Conservation (phyloP, 2,888 invertebrate species). For the Tetanocera ferruginea region DNA sequence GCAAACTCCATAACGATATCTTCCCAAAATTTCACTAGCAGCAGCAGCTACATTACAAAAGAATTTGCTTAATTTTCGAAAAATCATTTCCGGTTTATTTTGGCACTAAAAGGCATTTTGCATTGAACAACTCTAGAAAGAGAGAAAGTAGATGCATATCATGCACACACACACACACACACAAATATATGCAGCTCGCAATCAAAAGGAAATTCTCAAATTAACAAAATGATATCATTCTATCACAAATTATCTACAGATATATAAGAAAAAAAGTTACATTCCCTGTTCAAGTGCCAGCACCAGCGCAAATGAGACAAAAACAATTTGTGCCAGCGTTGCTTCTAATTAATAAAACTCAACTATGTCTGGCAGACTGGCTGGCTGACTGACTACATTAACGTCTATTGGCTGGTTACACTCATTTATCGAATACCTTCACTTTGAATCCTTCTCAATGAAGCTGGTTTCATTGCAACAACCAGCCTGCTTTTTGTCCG, state of each 20-base stretch:
- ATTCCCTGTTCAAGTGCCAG: constrained; percentile 32
- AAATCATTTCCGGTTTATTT: not conserved
- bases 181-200: constrained; percentile 37
- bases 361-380: constrained; percentile 30
- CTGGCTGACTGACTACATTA: constrained; percentile 49
- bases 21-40: not conserved
- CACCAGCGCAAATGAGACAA: constrained; percentile 43
- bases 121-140: not conserved
- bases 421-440: too few species aligned
- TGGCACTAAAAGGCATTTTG: not conserved
- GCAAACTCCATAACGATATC: not conserved
- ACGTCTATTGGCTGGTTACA: too few species aligned
- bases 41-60: too few species aligned
- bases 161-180: constrained; percentile 7
- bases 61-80: too few species aligned
- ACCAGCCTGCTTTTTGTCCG: not conserved
- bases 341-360: not conserved
- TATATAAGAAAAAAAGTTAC: constrained; percentile 16
- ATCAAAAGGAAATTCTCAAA: not conserved
- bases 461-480: constrained; percentile 50
- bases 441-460: too few species aligned
- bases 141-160: not conserved
- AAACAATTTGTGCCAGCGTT: not conserved
- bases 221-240: constrained; percentile 56
- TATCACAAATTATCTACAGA: constrained; percentile 65